Percentiles rank a stretch among this genome's conserved stretches.
phyloP scores from a whole-genome alignment of 2,113 vertebrate species.

The Cynoglossus semilaevis region DNA sequence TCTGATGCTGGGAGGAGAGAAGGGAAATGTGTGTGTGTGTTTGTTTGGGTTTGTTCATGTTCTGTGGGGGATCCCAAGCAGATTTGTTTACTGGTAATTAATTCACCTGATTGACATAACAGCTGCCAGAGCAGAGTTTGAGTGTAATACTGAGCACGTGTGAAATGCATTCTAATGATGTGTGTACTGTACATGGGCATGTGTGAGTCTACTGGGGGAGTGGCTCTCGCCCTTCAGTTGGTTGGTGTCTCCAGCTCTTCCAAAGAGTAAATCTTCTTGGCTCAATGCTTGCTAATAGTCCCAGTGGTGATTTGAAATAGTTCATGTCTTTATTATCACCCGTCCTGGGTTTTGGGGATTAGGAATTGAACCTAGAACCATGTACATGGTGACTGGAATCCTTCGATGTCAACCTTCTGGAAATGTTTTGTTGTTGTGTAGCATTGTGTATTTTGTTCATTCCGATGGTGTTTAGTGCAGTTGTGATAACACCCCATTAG shows the following conservation, averaged over 20 bases:
- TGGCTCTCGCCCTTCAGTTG: constrained; percentile 24
- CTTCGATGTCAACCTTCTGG: too few species aligned
- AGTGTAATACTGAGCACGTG: constrained; percentile 15
- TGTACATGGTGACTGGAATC: too few species aligned
- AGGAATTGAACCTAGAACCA: too few species aligned
- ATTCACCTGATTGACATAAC: constrained; percentile 79
- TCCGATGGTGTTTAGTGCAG: too few species aligned
- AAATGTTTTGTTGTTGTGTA: too few species aligned
- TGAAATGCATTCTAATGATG: constrained; percentile 18
- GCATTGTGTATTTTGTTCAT: too few species aligned
- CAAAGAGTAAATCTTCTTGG: constrained; percentile 69
- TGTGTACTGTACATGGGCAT: not conserved
- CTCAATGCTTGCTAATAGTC: constrained; percentile 52
- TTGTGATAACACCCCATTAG: too few species aligned
- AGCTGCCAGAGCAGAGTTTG: constrained; percentile 59
- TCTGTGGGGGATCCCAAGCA: constrained; percentile 66
- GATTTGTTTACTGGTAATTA: constrained; percentile 79
- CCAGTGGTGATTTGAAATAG: too few species aligned
- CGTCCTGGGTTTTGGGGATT: too few species aligned
- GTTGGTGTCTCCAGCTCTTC: constrained; percentile 48
- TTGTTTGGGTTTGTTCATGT: constrained; percentile 40
- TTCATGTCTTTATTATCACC: too few species aligned
- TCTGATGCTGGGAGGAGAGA: constrained; percentile 32
- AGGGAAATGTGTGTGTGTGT: constrained; percentile 29
- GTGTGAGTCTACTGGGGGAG: constrained; percentile 10